Conservation (phyloP, 2,888 invertebrate species). For the Ophonus ardosiacus region DNA sequence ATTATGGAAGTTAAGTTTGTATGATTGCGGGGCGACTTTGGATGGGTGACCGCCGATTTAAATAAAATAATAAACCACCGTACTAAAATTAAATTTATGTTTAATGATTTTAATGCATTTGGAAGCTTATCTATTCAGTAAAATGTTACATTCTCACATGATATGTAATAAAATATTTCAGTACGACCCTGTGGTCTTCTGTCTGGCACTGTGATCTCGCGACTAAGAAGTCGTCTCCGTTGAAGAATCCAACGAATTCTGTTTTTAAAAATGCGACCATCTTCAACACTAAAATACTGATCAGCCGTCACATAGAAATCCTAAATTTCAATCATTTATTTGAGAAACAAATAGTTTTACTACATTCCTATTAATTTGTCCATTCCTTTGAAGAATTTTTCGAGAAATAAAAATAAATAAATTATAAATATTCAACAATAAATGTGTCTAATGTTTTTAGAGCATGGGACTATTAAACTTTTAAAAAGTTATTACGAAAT, state of each 20-base stretch:
- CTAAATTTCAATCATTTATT: slow-evolving; percentile 1
- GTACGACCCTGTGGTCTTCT: slow-evolving; percentile 3
- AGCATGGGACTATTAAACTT: too few relatives aligned
- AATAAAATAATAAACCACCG: neutral
- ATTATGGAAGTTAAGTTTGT: neutral
- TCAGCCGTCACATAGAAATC: neutral
- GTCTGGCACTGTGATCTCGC: slow-evolving; percentile 8
- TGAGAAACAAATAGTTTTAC: neutral
- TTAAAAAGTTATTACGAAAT: too few relatives aligned
- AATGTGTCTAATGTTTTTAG: too few relatives aligned
- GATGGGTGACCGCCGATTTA: neutral
- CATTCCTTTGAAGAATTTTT: neutral
- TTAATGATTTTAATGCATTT: neutral
- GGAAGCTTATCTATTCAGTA: neutral
- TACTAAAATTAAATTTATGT: neutral
- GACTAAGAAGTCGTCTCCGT: slow-evolving; percentile 43
- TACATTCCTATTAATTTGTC: neutral
- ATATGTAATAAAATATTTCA: neutral
- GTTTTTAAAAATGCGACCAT: slow-evolving; percentile 14
- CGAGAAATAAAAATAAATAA: neutral
- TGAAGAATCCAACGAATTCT: slow-evolving; percentile 43
- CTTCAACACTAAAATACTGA: neutral
- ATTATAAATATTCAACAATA: too few relatives aligned
- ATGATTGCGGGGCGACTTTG: neutral
- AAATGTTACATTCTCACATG: neutral